phyloP scores from a whole-genome alignment of 2,797 vertebrate genomes.

The Lophura swinhoii region DNA sequence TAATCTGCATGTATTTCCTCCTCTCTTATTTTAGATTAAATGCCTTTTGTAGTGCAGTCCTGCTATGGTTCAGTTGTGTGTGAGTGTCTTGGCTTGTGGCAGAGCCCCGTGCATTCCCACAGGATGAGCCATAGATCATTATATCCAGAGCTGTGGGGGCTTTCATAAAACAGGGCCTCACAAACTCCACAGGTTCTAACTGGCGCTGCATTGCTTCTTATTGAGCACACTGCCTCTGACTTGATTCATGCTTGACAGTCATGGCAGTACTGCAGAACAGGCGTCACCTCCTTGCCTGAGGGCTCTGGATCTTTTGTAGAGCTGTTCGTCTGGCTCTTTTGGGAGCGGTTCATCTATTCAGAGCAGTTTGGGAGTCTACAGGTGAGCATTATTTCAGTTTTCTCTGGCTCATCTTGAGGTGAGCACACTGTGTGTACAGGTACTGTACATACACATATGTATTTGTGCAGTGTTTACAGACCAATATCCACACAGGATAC shows the following conservation, averaged over 20 bases:
- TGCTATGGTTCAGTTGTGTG: background rate
- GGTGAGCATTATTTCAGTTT: background rate
- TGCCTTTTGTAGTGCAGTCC: background rate
- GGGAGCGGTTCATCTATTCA: background rate
- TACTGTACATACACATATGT: fast-evolving
- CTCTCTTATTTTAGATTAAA: background rate
- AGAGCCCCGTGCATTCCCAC: background rate
- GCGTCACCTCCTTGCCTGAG: background rate
- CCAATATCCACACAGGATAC: background rate
- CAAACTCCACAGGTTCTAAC: background rate
- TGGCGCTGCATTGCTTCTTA: fast-evolving
- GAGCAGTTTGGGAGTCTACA: background rate
- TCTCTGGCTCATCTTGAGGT: background rate
- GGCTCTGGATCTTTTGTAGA: background rate
- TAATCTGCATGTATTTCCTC: background rate
- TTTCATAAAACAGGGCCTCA: background rate
- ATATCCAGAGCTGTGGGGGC: background rate
- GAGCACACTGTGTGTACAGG: background rate
- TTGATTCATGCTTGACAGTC: background rate
- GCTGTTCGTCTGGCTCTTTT: background rate
- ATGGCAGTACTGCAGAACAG: background rate
- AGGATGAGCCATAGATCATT: background rate
- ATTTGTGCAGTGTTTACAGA: background rate
- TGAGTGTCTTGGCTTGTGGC: background rate
- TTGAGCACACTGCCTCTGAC: background rate